phyloP scores from a whole-genome alignment of 53 echinoderm and acorn worm genomes.

The Glandiceps talaboti region DNA sequence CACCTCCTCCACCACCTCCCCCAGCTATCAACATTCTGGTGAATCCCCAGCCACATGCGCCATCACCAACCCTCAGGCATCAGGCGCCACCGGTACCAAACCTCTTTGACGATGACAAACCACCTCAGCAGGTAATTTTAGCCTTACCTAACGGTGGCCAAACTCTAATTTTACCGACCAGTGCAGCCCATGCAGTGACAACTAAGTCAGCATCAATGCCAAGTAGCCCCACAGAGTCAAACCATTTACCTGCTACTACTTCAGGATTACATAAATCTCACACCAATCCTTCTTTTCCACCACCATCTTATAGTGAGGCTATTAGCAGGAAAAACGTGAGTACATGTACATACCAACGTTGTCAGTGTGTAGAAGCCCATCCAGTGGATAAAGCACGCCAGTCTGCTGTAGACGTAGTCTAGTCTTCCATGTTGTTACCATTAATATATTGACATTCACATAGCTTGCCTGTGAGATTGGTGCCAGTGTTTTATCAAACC shows the following conservation, averaged over 20 bases:
- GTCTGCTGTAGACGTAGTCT: no score
- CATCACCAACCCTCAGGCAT: conserved; percentile 8
- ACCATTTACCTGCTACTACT: conserved; percentile 24
- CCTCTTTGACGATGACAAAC: conserved; percentile 21
- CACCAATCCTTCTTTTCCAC: conserved; percentile 63
- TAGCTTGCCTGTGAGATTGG: no score
- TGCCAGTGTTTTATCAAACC: no score
- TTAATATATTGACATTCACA: no score
- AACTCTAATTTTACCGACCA: conserved; percentile 42
- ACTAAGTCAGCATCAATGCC: conserved; percentile 72
- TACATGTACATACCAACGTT: conserved; percentile 19
- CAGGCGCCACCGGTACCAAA: conserved; percentile 1
- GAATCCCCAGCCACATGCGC: background rate
- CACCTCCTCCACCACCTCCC: conserved; percentile 45
- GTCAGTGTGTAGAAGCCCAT: conserved; percentile 8
- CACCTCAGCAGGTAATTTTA: conserved; percentile 23
- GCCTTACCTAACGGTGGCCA: conserved; percentile 29
- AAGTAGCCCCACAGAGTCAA: conserved; percentile 72
- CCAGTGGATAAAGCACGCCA: conserved; percentile 13
- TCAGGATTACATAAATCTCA: conserved; percentile 36
- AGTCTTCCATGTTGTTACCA: no score
- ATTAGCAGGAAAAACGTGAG: conserved; percentile 72
- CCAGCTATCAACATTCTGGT: conserved; percentile 1
- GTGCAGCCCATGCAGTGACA: background rate
- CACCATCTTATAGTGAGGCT: conserved; percentile 93